A percentile compares a stretch with the other conserved stretches of the same genome.
phyloP scores from a whole-genome alignment of 2,797 vertebrate species.

The Arnoldichthys spilopterus region DNA sequence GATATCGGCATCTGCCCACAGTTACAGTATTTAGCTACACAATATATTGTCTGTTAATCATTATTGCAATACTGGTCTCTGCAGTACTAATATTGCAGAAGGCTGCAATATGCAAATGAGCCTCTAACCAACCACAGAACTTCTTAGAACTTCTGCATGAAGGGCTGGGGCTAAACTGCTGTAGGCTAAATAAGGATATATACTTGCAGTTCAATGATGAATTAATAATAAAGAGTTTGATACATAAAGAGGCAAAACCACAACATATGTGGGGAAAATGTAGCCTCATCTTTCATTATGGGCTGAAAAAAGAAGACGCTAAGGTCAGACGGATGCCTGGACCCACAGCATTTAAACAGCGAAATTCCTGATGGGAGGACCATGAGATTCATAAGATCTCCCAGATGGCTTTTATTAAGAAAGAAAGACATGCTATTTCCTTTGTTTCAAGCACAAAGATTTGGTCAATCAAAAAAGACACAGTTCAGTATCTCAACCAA shows the following conservation, averaged over 20 bases:
- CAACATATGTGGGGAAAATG: neutral
- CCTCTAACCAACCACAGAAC: too few species aligned
- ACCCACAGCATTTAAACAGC: constrained; percentile 7
- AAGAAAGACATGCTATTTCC: constrained; percentile 11
- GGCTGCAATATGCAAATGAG: too few species aligned
- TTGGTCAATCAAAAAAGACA: constrained; percentile 2
- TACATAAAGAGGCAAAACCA: neutral
- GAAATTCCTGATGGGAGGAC: constrained; percentile 31
- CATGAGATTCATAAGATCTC: constrained; percentile 56
- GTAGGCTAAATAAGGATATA: too few species aligned
- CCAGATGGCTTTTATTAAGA: constrained; percentile 62
- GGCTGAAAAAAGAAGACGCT: constrained; percentile 12
- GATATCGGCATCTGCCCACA: too few species aligned
- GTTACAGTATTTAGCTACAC: too few species aligned
- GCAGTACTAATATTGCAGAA: too few species aligned
- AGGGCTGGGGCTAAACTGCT: too few species aligned
- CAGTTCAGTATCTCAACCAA: constrained; percentile 22
- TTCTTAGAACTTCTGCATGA: too few species aligned
- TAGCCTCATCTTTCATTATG: neutral
- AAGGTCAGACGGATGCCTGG: constrained; percentile 7
- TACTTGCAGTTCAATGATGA: neutral
- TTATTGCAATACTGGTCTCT: too few species aligned
- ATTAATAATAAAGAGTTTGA: neutral
- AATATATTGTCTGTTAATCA: too few species aligned
- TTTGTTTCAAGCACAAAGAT: constrained; percentile 21